These are phyloP conservation scores for Echeneis naucrates DNA, from an alignment of 2,797 vertebrate genomes.

Conservation along the genomic window DNA sequence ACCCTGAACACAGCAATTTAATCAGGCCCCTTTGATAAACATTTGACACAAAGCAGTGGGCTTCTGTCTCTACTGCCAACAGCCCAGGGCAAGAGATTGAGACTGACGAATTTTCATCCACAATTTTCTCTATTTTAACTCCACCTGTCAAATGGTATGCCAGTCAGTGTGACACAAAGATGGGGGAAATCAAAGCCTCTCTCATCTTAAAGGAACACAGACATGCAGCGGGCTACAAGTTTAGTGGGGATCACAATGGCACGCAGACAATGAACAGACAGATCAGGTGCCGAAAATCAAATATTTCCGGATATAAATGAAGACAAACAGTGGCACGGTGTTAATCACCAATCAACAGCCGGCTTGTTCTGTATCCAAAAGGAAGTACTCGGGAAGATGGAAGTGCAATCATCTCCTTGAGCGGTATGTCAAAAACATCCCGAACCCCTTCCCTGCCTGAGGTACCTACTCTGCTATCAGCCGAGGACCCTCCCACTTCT, in stretches of 20 bases:
- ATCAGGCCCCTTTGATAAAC: conserved; percentile 88
- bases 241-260: conserved; percentile 62
- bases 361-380: conserved; percentile 27
- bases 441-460: conserved; percentile 27
- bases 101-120: conserved; percentile 83
- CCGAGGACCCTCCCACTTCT: conserved; percentile 52
- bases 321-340: conserved; percentile 12
- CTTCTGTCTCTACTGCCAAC: conserved; percentile 83
- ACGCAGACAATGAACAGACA: conserved; percentile 44
- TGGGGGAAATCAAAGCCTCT: conserved; percentile 83
- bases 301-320: conserved; percentile 11
- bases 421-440: conserved; percentile 49
- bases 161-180: conserved; percentile 86
- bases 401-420: conserved; percentile 39
- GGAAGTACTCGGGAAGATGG: conserved; percentile 9
- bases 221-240: conserved; percentile 63
- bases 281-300: conserved; percentile 18
- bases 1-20: conserved; percentile 83
- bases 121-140: conserved; percentile 84
- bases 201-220: conserved; percentile 78
- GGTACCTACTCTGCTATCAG: conserved; percentile 42
- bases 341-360: conserved; percentile 36
- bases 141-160: conserved; percentile 83
- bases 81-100: conserved; percentile 85
- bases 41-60: conserved; percentile 86